Evolutionary conservation across 1,140 invertebrate genomes (phyloP).

Genomic region (Scaptodrosophila lebanonensis): DNA sequence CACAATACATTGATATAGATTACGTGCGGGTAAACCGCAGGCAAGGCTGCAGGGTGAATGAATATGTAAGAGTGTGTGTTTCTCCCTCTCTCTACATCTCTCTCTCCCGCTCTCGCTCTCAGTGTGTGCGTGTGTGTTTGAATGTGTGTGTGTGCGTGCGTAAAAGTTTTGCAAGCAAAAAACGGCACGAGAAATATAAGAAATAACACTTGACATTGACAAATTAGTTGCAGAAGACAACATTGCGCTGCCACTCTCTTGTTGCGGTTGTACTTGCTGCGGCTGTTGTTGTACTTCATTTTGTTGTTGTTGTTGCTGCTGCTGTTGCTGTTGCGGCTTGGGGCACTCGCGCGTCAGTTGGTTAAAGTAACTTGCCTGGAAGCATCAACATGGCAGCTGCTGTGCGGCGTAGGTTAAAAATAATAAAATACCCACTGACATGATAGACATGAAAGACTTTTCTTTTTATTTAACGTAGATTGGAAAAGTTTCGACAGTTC

Average conservation of each 20-base stretch:
- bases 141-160: conserved; percentile 40
- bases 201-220: conserved; percentile 77
- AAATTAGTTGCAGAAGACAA: conserved; percentile 75
- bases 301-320: no score
- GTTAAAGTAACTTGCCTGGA: conserved; percentile 39
- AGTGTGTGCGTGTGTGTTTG: neutral
- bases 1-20: conserved; percentile 63
- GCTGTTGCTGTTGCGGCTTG: no score
- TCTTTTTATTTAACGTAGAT: conserved; percentile 76
- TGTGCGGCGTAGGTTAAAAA: conserved; percentile 56
- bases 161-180: conserved; percentile 47
- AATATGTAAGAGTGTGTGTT: no score
- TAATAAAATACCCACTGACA: conserved; percentile 76
- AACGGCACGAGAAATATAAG: conserved; percentile 47
- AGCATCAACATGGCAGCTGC: conserved; percentile 18
- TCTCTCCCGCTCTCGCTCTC: no score
- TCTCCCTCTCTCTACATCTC: no score
- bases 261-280: no score
- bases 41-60: no score
- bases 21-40: conserved; percentile 49
- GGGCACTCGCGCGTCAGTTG: conserved; percentile 26
- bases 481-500: conserved; percentile 76
- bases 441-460: conserved; percentile 75
- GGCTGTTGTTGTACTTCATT: no score
- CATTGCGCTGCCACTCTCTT: no score